Evolutionary conservation across 2,888 invertebrate genomes (phyloP).

Genomic region (Germaria angustata): DNA sequence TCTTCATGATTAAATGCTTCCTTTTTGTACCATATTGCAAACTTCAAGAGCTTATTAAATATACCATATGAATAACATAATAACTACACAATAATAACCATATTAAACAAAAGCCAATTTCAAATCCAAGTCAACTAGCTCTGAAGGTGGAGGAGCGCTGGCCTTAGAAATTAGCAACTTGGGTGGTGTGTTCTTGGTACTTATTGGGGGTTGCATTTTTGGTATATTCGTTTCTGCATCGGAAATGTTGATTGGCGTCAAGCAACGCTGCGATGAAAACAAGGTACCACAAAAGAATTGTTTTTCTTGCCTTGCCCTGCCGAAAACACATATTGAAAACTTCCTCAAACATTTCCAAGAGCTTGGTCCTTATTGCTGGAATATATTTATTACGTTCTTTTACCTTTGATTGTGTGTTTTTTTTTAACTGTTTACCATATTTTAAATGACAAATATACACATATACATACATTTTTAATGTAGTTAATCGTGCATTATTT

Average conservation of each 20-base stretch:
- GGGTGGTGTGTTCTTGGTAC: conserved; percentile 84
- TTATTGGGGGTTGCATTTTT: conserved; percentile 81
- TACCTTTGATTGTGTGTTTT: neutral
- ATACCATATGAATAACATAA: neutral
- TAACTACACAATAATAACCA: neutral
- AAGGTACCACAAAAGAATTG: conserved; percentile 72
- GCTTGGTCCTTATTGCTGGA: conserved; percentile 30
- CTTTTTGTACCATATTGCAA: neutral
- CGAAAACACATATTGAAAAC: neutral
- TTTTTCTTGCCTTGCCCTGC: neutral
- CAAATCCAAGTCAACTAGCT: conserved; percentile 73
- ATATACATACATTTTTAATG: conserved; percentile 19
- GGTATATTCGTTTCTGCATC: conserved; percentile 77
- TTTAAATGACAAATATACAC: neutral
- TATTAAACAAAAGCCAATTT: conserved; percentile 18
- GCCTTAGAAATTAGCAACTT: conserved; percentile 84
- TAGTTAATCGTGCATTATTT: conserved; percentile 24
- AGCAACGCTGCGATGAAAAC: conserved; percentile 76
- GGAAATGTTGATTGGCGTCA: conserved; percentile 78
- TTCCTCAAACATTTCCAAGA: conserved; percentile 22
- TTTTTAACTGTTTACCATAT: neutral
- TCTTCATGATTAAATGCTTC: neutral
- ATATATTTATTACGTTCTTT: neutral
- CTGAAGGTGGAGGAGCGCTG: conserved; percentile 78
- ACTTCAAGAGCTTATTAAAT: too few species aligned